Evolutionary conservation across 2,113 vertebrate genomes (phyloP).

Genomic region (Pituophis catenifer): DNA sequence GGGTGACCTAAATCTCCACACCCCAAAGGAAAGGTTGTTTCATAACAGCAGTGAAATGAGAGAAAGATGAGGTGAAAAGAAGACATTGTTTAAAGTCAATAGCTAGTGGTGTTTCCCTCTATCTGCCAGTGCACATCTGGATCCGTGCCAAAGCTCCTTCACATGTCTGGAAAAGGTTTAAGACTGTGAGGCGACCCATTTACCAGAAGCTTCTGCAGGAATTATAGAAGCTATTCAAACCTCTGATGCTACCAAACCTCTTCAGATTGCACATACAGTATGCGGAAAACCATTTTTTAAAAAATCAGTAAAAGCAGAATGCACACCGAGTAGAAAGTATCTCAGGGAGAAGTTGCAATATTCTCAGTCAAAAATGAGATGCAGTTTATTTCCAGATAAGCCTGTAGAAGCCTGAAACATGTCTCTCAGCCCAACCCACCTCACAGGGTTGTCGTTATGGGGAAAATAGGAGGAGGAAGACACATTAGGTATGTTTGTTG

Average conservation of each 20-base stretch:
- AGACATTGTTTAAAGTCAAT: slow-evolving; percentile 23
- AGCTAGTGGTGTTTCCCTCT: neutral
- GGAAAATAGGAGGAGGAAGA: neutral
- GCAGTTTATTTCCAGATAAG: neutral
- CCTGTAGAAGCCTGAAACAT: neutral
- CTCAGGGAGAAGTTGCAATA: slow-evolving; percentile 6
- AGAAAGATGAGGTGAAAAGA: slow-evolving; percentile 9
- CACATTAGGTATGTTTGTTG: neutral
- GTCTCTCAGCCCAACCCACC: neutral
- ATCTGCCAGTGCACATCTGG: neutral
- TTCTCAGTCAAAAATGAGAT: neutral
- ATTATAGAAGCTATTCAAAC: slow-evolving; percentile 18
- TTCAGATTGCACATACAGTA: slow-evolving; percentile 23
- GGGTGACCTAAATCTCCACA: slow-evolving; percentile 50
- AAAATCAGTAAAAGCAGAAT: slow-evolving; percentile 17
- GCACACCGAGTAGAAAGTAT: slow-evolving; percentile 20
- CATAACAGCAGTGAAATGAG: rapidly evolving
- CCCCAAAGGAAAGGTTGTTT: neutral
- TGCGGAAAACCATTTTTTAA: slow-evolving; percentile 14
- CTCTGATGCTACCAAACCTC: slow-evolving; percentile 16
- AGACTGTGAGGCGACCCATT: slow-evolving; percentile 25
- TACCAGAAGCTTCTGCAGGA: slow-evolving; percentile 31
- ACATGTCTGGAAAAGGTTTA: slow-evolving; percentile 6
- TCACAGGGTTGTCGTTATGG: neutral
- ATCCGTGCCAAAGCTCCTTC: neutral